A percentile compares a stretch with the other conserved stretches of the same genome.
Evolutionary conservation across 2,113 vertebrate genomes (phyloP).

Genomic region (Centropus unirufus): DNA sequence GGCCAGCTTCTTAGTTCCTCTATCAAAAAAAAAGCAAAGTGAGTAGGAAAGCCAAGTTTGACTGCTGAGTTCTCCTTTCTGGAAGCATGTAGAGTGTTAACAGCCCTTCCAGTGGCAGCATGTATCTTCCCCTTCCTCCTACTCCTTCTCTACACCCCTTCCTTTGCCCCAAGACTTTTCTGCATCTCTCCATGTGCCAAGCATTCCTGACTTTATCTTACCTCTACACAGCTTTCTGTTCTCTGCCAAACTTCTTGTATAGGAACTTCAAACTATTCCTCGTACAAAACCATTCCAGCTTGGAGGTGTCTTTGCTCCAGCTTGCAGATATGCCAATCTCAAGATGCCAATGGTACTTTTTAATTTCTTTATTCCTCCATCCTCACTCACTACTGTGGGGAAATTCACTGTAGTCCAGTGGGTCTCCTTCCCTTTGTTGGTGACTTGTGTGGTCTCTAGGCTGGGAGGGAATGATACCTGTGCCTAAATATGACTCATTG

Average conservation of each 20-base stretch:
- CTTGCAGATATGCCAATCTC: neutral
- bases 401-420: neutral
- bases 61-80: neutral
- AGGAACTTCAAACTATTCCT: neutral
- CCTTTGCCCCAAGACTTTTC: neutral
- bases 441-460: neutral
- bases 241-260: neutral
- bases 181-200: neutral
- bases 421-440: neutral
- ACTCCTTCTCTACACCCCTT: neutral
- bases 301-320: neutral
- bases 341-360: neutral
- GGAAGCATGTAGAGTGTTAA: neutral
- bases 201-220: neutral
- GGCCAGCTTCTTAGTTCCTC: neutral
- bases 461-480: too few species aligned
- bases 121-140: neutral
- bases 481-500: accelerated
- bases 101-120: neutral
- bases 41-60: neutral
- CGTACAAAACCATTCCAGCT: neutral
- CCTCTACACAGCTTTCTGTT: neutral
- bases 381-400: neutral
- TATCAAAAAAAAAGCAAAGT: neutral
- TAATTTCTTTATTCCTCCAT: neutral